A percentile compares a stretch with the other conserved stretches of the same genome.
Evolutionary conservation across 2,888 invertebrate species (phyloP).

Genomic region (Iselma pallidipennis): DNA sequence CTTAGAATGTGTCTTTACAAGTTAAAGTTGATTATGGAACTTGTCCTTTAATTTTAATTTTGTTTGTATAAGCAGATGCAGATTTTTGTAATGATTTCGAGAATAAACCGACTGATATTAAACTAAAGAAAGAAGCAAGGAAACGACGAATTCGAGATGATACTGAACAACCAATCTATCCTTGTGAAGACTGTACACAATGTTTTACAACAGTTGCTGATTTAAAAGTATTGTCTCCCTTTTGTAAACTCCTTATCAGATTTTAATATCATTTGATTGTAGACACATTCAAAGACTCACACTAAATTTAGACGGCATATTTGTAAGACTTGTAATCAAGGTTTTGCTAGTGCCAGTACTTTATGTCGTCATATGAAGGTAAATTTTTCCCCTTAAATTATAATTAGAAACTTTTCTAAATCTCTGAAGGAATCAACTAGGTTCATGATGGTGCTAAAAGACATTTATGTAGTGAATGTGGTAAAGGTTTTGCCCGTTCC

Average conservation of each 20-base stretch:
- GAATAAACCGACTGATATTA: conserved; percentile 2
- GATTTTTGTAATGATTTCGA: conserved; percentile 15
- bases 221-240: conserved; percentile 46
- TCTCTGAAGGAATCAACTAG: conserved; percentile 24
- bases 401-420: background rate
- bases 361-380: conserved; percentile 54
- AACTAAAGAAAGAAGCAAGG: conserved; percentile 21
- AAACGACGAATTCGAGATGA: conserved; percentile 44
- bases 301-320: conserved; percentile 38
- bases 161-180: conserved; percentile 51
- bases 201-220: conserved; percentile 51
- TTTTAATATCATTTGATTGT: conserved; percentile 10
- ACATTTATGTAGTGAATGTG: conserved; percentile 54
- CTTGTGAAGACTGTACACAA: conserved; percentile 52
- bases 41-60: background rate
- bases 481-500: conserved; percentile 52
- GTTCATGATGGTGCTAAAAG: conserved; percentile 50
- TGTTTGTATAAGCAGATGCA: conserved; percentile 4
- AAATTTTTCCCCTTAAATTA: conserved; percentile 5
- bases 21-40: background rate
- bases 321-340: conserved; percentile 54
- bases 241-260: too few relatives aligned
- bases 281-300: conserved; percentile 45
- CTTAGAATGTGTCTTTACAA: too few relatives aligned
- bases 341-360: conserved; percentile 55